A percentile compares a stretch with the other conserved stretches of the same genome.
These are phyloP conservation scores for Spicauda simplicius DNA, from an alignment of 2,888 invertebrate species.

Conservation along the genomic window DNA sequence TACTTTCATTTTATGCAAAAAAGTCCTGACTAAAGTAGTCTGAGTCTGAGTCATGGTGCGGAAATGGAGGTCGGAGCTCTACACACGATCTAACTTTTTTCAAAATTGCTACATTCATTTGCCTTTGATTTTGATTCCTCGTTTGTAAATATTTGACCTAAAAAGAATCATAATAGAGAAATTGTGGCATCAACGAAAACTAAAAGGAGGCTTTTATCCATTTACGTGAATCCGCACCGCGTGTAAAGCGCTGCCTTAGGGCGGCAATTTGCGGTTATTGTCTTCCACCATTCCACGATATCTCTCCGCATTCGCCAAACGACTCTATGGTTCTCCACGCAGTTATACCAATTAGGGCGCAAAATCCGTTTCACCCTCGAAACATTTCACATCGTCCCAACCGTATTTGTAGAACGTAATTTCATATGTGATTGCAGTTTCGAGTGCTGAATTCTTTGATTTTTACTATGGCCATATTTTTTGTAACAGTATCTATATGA, in stretches of 20 bases:
- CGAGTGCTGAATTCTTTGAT: too few species aligned
- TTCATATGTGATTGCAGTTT: constrained; percentile 5
- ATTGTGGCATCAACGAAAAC: constrained; percentile 36
- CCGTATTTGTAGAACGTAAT: constrained; percentile 15
- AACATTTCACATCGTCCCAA: constrained; percentile 14
- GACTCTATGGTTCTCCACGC: constrained; percentile 47
- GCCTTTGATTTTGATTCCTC: too few species aligned
- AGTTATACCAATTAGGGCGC: constrained; percentile 44
- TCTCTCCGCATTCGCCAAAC: constrained; percentile 59
- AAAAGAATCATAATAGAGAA: constrained; percentile 15
- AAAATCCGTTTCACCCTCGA: constrained; percentile 33
- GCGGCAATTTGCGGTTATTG: constrained; percentile 69
- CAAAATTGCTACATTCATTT: neutral
- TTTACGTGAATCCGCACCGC: constrained; percentile 41
- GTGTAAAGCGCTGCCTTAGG: constrained; percentile 52
- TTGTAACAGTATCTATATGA: too few species aligned
- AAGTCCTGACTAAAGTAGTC: too few species aligned
- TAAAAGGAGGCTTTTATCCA: constrained; percentile 46
- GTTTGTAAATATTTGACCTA: too few species aligned
- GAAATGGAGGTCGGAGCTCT: too few species aligned
- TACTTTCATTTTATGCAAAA: too few species aligned
- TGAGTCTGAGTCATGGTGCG: too few species aligned
- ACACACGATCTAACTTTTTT: too few species aligned
- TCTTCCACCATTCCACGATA: constrained; percentile 53
- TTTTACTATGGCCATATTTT: too few species aligned